Evolutionary conservation across 2,888 invertebrate genomes (phyloP), one percentile per base, ranked within the genome.

Genomic region (Sturmia bella): DNA sequence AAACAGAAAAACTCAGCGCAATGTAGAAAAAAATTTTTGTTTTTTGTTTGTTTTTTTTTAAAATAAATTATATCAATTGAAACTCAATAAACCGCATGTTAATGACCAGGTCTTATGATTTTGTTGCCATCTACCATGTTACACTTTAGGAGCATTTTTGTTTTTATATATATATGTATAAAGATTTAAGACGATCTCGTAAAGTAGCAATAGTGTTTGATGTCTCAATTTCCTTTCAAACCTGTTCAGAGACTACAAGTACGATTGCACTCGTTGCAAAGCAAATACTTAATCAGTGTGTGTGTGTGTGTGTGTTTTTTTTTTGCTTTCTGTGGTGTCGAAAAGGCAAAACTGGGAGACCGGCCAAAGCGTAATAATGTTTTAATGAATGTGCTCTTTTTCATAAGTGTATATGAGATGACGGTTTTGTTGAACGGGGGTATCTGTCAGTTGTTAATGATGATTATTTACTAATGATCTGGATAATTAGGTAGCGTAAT

Each of bases 171-270:
- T 32, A n/a, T 21, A 21, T 57, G n/a, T n/a, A 74, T 57, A 50
- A 54, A 56, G 45, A 24, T 56, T 76, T 72, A 17, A 66, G 74
- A 74, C 52, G 70, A 74, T 70, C 73, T 74, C 39, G 45, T 70
- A 78, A 78, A 82, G 77, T 59, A 59, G 80, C 74, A 59, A 73
- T 52, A 54, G 79, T 43, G 68, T 81, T 80, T 85, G 85, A 85
- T 85, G 85, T 84, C 85, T 85, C 83, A 85, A 85, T 85, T 84
- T 85, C 85, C 84, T 83, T 76, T 78, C 27, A 85, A 85, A 85
- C 85, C 84, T 79, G 85, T 85, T 85, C 79, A 78, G 73, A 69
- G 64, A 41, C 80, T 57, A 24, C 68, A 54, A 39, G 39, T 39
- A 21, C 48, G 50, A 64, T 48, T 64, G 15, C 45, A 17, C 27